phyloP scores from a whole-genome alignment of 2,888 invertebrate genomes.

The Ectobius pallidus region DNA sequence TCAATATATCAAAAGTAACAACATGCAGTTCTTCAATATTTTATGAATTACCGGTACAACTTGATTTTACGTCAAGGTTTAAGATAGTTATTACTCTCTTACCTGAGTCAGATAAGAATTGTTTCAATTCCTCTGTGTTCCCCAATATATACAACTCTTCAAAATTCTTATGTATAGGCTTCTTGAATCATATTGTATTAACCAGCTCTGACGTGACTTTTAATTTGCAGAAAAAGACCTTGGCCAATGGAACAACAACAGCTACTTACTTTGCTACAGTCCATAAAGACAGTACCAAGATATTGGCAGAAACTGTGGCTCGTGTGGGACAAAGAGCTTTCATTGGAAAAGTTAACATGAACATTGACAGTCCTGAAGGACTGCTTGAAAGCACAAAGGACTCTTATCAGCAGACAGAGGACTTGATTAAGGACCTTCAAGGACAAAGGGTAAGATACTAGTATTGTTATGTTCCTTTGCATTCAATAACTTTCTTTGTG shows the following conservation, averaged over 20 bases:
- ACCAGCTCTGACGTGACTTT: too few relatives aligned
- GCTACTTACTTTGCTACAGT: constrained; percentile 88
- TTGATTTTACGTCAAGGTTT: too few relatives aligned
- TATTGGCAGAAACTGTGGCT: constrained; percentile 71
- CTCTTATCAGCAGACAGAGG: constrained; percentile 66
- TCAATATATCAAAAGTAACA: too few relatives aligned
- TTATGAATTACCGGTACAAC: too few relatives aligned
- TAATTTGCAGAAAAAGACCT: constrained; percentile 67
- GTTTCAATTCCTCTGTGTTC: too few relatives aligned
- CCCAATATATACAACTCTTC: too few relatives aligned
- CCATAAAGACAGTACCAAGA: constrained; percentile 70
- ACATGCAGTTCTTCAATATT: too few relatives aligned
- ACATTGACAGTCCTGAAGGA: constrained; percentile 58
- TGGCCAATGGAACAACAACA: constrained; percentile 84
- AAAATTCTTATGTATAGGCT: too few relatives aligned
- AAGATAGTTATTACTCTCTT: too few relatives aligned
- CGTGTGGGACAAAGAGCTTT: constrained; percentile 79
- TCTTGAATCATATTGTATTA: too few relatives aligned
- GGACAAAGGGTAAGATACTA: constrained; percentile 40
- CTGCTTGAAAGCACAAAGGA: constrained; percentile 68
- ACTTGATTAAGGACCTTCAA: constrained; percentile 61
- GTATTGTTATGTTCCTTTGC: not conserved
- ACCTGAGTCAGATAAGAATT: too few relatives aligned
- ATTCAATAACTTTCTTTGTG: too few relatives aligned
- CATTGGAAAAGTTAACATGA: constrained; percentile 88